These are phyloP conservation scores for Pararge aegeria DNA, from an alignment of 1,140 invertebrate species.

Conservation along the genomic window DNA sequence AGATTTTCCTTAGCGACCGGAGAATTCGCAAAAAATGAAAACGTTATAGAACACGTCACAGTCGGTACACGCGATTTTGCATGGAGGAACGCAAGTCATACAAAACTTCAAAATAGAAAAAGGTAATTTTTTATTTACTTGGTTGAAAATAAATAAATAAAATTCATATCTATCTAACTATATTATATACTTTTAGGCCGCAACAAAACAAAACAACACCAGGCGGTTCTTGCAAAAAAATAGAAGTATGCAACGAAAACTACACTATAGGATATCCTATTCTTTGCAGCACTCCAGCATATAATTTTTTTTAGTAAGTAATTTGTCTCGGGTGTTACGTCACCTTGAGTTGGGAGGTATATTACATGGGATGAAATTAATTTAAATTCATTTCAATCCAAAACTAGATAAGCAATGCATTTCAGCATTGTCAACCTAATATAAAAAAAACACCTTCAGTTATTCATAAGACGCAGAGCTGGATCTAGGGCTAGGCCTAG, in stretches of 20 bases:
- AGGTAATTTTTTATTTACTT: background rate
- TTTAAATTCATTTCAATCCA: too few relatives aligned
- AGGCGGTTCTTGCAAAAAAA: constrained; percentile 24
- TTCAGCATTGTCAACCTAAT: too few relatives aligned
- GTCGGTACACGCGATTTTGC: constrained; percentile 35
- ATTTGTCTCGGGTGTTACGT: too few relatives aligned
- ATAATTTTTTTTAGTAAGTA: constrained; percentile 71
- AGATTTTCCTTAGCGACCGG: constrained; percentile 35
- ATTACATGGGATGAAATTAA: too few relatives aligned
- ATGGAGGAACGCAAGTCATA: constrained; percentile 40
- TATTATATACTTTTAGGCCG: constrained; percentile 15
- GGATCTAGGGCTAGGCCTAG: too few relatives aligned
- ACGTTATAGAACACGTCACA: constrained; percentile 27
- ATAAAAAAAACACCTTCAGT: too few relatives aligned
- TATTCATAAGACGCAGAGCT: too few relatives aligned
- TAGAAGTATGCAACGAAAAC: constrained; percentile 53
- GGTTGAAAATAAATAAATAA: too few relatives aligned
- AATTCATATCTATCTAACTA: too few relatives aligned
- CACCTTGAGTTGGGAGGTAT: too few relatives aligned
- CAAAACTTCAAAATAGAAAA: background rate
- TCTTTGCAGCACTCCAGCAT: constrained; percentile 54
- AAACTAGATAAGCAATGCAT: too few relatives aligned
- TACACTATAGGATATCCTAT: constrained; percentile 47
- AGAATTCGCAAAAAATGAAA: constrained; percentile 32
- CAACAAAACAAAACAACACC: constrained; percentile 14